Evolutionary conservation across 1,140 invertebrate genomes (phyloP).

Genomic region (Bombus confusus): DNA sequence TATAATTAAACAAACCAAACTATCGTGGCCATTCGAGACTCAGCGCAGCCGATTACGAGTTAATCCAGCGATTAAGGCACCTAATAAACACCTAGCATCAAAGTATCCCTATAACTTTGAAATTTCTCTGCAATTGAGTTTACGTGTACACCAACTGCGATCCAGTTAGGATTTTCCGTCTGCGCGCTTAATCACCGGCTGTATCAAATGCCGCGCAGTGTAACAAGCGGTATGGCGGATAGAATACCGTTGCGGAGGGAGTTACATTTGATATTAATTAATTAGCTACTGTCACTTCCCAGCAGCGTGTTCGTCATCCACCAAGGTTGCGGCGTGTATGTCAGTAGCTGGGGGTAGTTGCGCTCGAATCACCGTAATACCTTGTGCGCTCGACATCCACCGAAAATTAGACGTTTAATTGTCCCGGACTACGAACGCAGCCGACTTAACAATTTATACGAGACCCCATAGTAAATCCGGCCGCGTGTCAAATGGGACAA

Average conservation of each 20-base stretch:
- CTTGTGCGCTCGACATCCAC: constrained; percentile 16
- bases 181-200: constrained; percentile 52
- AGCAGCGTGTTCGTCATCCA: constrained; percentile 75
- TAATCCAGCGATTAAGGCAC: neutral
- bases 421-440: constrained; percentile 10
- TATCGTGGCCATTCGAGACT: neutral
- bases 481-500: neutral
- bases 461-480: neutral
- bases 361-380: constrained; percentile 34
- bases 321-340: constrained; percentile 55
- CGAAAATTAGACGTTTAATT: constrained; percentile 45
- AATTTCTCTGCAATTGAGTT: constrained; percentile 23
- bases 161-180: constrained; percentile 44
- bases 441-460: constrained; percentile 14
- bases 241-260: constrained; percentile 56
- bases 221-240: constrained; percentile 29
- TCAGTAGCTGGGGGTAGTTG: constrained; percentile 27
- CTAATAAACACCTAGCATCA: neutral
- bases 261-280: constrained; percentile 77
- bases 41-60: neutral
- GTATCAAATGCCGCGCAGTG: constrained; percentile 48
- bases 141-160: neutral
- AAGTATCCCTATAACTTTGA: neutral
- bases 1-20: neutral
- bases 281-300: constrained; percentile 75